These are phyloP conservation scores for Eurystomus glaucurus DNA, from an alignment of 2,797 vertebrate genomes.

Conservation along the genomic window DNA sequence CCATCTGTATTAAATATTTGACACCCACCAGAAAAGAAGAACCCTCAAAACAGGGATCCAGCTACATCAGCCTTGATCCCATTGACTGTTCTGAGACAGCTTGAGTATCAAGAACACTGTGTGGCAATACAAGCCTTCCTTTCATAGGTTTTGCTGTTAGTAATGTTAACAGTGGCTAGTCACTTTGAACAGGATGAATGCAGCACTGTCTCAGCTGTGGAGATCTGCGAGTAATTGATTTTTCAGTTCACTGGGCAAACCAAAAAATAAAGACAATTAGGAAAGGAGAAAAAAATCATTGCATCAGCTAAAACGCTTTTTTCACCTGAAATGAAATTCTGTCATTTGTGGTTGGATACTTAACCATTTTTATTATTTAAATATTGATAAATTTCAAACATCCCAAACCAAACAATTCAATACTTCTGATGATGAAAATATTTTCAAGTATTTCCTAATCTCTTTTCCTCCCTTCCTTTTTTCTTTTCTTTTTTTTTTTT, in stretches of 20 bases:
- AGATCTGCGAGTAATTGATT: slow-evolving; percentile 1
- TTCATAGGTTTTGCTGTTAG: background rate
- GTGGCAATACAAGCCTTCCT: background rate
- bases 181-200: slow-evolving; percentile 9
- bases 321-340: background rate
- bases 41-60: background rate
- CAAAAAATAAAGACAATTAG: background rate
- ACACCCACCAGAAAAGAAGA: background rate
- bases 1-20: background rate
- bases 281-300: background rate
- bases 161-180: background rate
- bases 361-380: background rate
- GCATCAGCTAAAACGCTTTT: background rate
- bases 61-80: accelerated
- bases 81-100: background rate
- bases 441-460: background rate
- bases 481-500: background rate
- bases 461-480: background rate
- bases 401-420: background rate
- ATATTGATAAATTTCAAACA: background rate
- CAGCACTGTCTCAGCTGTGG: slow-evolving; percentile 10
- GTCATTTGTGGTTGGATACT: background rate
- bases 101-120: background rate
- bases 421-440: background rate
- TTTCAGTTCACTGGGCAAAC: slow-evolving; percentile 43